Base-by-base conservation (phyloP, 2,888 invertebrate genomes). In the Rhabditoides inermis region DNA sequence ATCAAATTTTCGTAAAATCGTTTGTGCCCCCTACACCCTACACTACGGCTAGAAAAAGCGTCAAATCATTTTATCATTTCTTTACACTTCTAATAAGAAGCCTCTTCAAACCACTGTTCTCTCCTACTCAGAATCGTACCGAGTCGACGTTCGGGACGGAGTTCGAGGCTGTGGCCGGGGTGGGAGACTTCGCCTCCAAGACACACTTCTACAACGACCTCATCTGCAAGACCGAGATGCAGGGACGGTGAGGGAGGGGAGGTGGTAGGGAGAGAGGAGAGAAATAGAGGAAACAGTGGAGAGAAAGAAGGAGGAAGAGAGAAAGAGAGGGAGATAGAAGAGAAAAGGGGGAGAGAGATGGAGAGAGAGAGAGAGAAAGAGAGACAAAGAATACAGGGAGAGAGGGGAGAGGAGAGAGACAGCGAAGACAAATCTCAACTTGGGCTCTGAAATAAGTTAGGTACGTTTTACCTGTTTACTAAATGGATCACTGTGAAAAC, bases 181-280 rank as follows among this genome's bases (percentile, higher is more conserved):
- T n/a, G 69, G 59, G 58, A 3, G 72, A 72, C 44, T 73, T 63
- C 51, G 73, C 73, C 1, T 70, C 72, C 27, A 67, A 67, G 51
- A 61, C 62, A 22, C 67, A 69, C 44, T 69, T 69, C 58, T 69
- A 58, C 50, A 58, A 57, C 7, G 65, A 69, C 26, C 56, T 60
- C 42, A 67, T 69, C 27, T 69, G 69, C 48, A 69, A 69, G 48
- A 63, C 62, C 55, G 62, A 69, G 47, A 51, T 55, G 20, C 56
- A 63, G 7, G 67, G 63, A 23, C 22, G 18, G 20, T 39, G 7
- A 39, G 20, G 40, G 40, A 39, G 22, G 20, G 40, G 15, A n/a
- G 20, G 40, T n/a, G 22, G 20, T 12, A 39, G 40, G 20, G 2
- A 39, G 39, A 39, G 20, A 39, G 39, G 18, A 18, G 18, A 18